Percentiles rank a stretch among this genome's conserved stretches.
phyloP scores from a whole-genome alignment of 1,140 invertebrate species.

The Spodoptera frugiperda region DNA sequence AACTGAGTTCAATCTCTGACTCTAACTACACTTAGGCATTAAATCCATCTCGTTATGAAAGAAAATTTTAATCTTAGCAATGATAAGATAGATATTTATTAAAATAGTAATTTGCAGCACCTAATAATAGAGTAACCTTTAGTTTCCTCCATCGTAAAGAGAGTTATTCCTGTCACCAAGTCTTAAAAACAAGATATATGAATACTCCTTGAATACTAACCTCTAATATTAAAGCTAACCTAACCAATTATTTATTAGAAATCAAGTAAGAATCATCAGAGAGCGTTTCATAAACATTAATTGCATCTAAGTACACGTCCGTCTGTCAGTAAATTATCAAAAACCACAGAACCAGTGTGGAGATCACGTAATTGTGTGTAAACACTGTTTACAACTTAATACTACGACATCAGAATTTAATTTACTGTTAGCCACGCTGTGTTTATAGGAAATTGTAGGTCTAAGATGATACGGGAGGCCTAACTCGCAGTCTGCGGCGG shows the following conservation, averaged over 20 bases:
- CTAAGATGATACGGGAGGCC: conserved; percentile 9
- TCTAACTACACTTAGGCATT: no score
- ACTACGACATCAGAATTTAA: conserved; percentile 68
- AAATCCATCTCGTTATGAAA: no score
- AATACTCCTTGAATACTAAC: background rate
- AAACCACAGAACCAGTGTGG: conserved; percentile 44
- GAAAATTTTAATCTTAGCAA: no score
- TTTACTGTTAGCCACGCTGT: conserved; percentile 58
- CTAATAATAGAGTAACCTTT: no score
- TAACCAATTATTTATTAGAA: conserved; percentile 3
- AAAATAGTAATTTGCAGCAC: no score
- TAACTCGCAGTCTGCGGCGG: conserved; percentile 8
- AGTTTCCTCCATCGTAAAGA: no score
- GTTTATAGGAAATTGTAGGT: conserved; percentile 61
- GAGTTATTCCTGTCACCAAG: no score
- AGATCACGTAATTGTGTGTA: conserved; percentile 20
- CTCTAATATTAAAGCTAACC: background rate
- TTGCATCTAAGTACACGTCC: background rate
- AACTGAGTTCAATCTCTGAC: no score
- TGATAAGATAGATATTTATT: no score
- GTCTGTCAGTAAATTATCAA: conserved; percentile 38
- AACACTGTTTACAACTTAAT: conserved; percentile 60
- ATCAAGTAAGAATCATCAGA: background rate
- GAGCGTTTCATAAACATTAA: conserved; percentile 21
- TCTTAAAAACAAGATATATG: no score